Evolutionary conservation across 1,140 invertebrate genomes (phyloP).

Genomic region (Tetramorium parvispinum): DNA sequence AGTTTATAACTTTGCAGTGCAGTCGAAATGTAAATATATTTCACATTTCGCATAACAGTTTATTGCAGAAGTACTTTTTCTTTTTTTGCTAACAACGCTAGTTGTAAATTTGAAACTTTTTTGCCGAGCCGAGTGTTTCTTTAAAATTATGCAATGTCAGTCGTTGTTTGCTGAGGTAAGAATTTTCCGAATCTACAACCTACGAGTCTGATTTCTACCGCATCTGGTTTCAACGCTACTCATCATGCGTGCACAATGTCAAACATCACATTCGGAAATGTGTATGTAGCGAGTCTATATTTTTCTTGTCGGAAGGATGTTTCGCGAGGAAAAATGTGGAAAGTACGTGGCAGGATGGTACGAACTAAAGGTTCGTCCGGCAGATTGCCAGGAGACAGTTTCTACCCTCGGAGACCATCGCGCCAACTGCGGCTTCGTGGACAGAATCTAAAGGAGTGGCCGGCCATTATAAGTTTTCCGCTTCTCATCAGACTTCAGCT

Average conservation of each 20-base stretch:
- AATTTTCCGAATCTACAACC: background rate
- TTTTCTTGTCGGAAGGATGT: slow-evolving; percentile 63
- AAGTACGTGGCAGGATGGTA: slow-evolving; percentile 56
- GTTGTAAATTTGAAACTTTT: slow-evolving; percentile 14
- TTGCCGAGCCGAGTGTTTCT: background rate
- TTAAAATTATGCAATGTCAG: slow-evolving; percentile 21
- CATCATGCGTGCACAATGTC: slow-evolving; percentile 5
- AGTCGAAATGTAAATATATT: slow-evolving; percentile 32
- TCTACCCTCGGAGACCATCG: slow-evolving; percentile 69
- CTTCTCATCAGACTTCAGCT: slow-evolving; percentile 53
- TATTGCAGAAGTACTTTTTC: background rate
- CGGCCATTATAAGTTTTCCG: slow-evolving; percentile 64
- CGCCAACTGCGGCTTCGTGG: slow-evolving; percentile 72
- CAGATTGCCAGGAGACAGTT: slow-evolving; percentile 78
- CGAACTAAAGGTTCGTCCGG: slow-evolving; percentile 64
- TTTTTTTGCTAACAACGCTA: slow-evolving; percentile 14
- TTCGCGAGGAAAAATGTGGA: slow-evolving; percentile 55
- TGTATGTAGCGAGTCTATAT: slow-evolving; percentile 64
- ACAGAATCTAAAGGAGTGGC: slow-evolving; percentile 74
- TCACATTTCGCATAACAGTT: background rate
- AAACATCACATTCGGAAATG: slow-evolving; percentile 51
- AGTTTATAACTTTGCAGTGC: background rate
- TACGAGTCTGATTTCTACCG: background rate
- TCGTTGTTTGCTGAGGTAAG: background rate
- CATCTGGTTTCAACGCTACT: background rate